Conservation (phyloP, 1,140 invertebrate species). For the Rhyacophila brunnea region DNA sequence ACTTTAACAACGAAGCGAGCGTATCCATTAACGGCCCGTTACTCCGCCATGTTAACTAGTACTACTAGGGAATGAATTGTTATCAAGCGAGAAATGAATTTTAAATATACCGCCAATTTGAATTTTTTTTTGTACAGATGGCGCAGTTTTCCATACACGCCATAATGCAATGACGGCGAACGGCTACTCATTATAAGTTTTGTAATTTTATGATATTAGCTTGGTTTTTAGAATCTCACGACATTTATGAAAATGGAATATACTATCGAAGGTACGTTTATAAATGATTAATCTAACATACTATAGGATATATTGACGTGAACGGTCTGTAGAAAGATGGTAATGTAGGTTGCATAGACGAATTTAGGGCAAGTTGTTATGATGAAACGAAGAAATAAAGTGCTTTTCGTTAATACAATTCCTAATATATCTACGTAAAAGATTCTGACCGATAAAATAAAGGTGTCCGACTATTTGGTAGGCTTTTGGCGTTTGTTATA, state of each 20-base stretch:
- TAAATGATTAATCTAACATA: conserved; percentile 2
- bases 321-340: conserved; percentile 17
- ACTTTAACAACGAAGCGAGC: background rate
- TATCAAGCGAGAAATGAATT: conserved; percentile 17
- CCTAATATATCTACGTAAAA: too few species aligned
- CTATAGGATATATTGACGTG: background rate
- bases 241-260: conserved; percentile 14
- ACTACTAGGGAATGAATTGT: conserved; percentile 12
- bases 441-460: background rate
- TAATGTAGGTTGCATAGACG: conserved; percentile 26
- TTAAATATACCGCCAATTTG: conserved; percentile 24
- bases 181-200: conserved; percentile 26
- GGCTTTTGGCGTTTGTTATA: conserved; percentile 1
- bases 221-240: conserved; percentile 4
- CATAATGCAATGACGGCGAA: conserved; percentile 25
- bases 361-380: conserved; percentile 29
- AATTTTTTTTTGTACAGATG: conserved; percentile 25
- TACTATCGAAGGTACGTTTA: conserved; percentile 12
- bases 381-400: conserved; percentile 22
- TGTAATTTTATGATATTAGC: conserved; percentile 18
- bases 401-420: background rate
- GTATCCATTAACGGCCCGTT: conserved; percentile 16
- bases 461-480: background rate
- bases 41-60: background rate
- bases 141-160: conserved; percentile 27